Evolutionary conservation across 2,113 vertebrate species (phyloP), one percentile per base, ranked within the genome.

Genomic region (Elephantulus edwardii): DNA sequence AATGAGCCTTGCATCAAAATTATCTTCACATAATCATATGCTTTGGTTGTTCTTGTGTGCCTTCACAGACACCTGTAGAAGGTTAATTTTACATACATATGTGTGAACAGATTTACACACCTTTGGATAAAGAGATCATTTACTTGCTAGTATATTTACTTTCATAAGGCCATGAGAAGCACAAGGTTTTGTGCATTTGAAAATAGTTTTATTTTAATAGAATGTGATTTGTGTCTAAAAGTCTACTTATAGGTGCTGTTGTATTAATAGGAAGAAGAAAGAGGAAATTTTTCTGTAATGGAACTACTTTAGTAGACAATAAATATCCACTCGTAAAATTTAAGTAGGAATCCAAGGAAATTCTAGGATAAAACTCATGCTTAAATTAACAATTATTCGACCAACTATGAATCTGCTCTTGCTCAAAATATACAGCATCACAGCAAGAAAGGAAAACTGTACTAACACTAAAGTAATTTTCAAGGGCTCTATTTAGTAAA

Each of bases 171-270:
- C 3, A 13, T 48, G 20, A 77, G n/a, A 68, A 44, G 22, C 33
- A 46, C 24, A 90, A 46, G 4, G 4, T 58, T 77, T 70, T 40
- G 50, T 6, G 33, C 5, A 11, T 42, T 58, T 81, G 76, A 68
- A 83, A 85, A 52, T 56, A 81, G 58, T 86, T 81, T 80, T 91
- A 92, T 28, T 91, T 96, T 91, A 93, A 92, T 62, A 91, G 71
- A 83, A 74, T 83, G 56, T 4, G 58, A n/a, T n/a, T n/a, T n/a
- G 88, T 83, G 95, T 79, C 89, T 95, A 89, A 94, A 95, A 81
- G 82, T 83, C 33, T 89, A 96, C 3, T 1, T 0, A 84, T 50
- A 26, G 16, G 42, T 9, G 30, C 44, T 70, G n/a, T 13, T 70
- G 3, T 62, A 56, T 28, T 88, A 10, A 64, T 6, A 56, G 40